A percentile compares a stretch with the other conserved stretches of the same genome.
These are phyloP conservation scores for Oscheius sp. DNA, from an alignment of 2,888 invertebrate genomes.

Conservation along the genomic window DNA sequence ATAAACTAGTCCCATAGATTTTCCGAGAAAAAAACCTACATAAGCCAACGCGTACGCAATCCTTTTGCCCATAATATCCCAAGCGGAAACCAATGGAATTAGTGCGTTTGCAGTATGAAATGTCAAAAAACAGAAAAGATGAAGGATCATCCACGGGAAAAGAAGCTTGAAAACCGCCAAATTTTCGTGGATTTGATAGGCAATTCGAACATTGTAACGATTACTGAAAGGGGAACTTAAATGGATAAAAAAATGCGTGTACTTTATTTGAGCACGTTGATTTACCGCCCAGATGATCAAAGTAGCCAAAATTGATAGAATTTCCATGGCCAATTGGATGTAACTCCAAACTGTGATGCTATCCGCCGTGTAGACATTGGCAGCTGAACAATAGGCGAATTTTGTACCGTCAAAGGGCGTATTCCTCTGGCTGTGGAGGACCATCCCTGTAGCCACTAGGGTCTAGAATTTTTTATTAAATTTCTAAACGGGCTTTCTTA, in stretches of 20 bases:
- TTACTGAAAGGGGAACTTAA: not conserved
- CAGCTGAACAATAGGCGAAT: constrained; percentile 2
- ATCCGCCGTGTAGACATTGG: not conserved
- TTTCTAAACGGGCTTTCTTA: not conserved
- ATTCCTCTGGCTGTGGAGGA: not conserved
- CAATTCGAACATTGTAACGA: not conserved
- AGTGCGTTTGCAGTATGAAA: not conserved
- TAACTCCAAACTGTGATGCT: not conserved
- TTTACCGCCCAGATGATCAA: not conserved
- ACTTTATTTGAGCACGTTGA: not conserved
- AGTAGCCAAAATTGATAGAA: not conserved
- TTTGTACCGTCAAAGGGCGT: not conserved
- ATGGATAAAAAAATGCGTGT: not conserved
- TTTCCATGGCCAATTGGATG: not conserved
- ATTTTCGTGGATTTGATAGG: not conserved
- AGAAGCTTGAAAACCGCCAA: not conserved
- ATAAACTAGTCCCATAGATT: too few species aligned
- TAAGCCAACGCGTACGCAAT: not conserved
- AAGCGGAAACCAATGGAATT: not conserved
- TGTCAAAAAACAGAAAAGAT: not conserved
- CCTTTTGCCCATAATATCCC: not conserved
- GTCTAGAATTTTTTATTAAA: not conserved
- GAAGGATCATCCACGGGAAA: constrained; percentile 2
- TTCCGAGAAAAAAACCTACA: not conserved
- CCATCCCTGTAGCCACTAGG: not conserved